A percentile compares a stretch with the other conserved stretches of the same genome.
These are phyloP conservation scores for Folsomia manolachei DNA, from an alignment of 2,888 invertebrate species.

Conservation along the genomic window DNA sequence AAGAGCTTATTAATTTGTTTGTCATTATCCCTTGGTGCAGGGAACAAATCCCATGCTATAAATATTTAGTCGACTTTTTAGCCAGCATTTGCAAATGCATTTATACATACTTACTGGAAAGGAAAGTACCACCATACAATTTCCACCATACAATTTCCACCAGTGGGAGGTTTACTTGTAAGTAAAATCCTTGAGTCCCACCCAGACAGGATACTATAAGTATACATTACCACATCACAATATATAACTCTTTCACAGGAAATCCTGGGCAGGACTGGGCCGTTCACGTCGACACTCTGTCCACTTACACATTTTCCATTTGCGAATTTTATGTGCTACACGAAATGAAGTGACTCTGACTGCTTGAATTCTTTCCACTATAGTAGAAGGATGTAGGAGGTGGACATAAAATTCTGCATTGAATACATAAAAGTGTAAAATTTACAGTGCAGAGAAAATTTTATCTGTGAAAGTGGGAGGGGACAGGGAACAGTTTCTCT, in stretches of 20 bases:
- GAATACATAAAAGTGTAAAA: not conserved
- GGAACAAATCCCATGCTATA: no score
- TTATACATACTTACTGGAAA: no score
- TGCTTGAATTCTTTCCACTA: not conserved
- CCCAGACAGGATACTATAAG: no score
- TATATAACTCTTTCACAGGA: not conserved
- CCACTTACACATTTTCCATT: not conserved
- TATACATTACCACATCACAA: not conserved
- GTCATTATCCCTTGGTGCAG: no score
- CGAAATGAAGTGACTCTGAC: not conserved
- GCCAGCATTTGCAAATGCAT: no score
- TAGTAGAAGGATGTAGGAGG: not conserved
- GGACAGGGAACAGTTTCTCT: not conserved
- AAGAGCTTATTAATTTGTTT: no score
- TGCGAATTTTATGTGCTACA: not conserved
- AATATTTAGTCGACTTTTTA: no score
- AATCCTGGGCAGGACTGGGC: conserved; percentile 1
- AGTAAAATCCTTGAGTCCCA: no score
- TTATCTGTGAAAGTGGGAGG: not conserved
- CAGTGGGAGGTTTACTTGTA: no score
- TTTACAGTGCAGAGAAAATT: not conserved
- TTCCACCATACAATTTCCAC: no score
- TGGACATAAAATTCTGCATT: not conserved
- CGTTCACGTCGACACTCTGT: not conserved
- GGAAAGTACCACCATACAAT: no score